Evolutionary conservation across 2,888 invertebrate species (phyloP).

Genomic region (Galerucella calmariensis): DNA sequence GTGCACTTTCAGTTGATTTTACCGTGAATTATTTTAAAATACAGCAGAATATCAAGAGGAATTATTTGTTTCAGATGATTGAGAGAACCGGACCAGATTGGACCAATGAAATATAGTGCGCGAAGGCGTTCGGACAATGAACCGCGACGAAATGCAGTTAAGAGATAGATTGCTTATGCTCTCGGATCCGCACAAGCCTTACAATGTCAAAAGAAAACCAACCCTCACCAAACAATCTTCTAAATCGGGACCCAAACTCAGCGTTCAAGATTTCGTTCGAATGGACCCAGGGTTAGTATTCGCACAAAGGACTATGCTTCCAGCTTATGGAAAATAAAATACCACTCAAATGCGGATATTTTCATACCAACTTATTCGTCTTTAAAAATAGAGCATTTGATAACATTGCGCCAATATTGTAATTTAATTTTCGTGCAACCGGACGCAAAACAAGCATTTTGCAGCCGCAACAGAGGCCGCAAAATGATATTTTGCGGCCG

Average conservation of each 20-base stretch:
- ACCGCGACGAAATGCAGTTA: constrained; percentile 66
- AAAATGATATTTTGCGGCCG: too few relatives aligned
- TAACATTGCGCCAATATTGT: too few relatives aligned
- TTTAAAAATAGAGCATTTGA: too few relatives aligned
- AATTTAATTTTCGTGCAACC: too few relatives aligned
- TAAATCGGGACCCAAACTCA: constrained; percentile 57
- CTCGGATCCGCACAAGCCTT: constrained; percentile 64
- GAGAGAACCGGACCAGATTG: constrained; percentile 11
- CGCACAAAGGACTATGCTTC: too few relatives aligned
- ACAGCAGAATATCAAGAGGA: background rate
- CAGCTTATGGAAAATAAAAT: too few relatives aligned
- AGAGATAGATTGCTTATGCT: constrained; percentile 67
- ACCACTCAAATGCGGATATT: too few relatives aligned
- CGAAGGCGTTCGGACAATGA: constrained; percentile 41
- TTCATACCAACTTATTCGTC: too few relatives aligned
- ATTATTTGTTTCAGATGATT: constrained; percentile 24
- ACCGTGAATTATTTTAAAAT: too few relatives aligned
- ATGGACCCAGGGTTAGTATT: constrained; percentile 65
- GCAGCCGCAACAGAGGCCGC: too few relatives aligned
- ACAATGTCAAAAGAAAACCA: constrained; percentile 61
- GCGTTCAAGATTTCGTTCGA: constrained; percentile 63
- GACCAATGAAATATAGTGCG: constrained; percentile 9
- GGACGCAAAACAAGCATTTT: too few relatives aligned
- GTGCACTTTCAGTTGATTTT: too few relatives aligned
- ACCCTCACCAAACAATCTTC: constrained; percentile 63